A percentile compares a stretch with the other conserved stretches of the same genome.
Evolutionary conservation across 1,140 invertebrate species (phyloP).

Genomic region (Chironomus tepperi): DNA sequence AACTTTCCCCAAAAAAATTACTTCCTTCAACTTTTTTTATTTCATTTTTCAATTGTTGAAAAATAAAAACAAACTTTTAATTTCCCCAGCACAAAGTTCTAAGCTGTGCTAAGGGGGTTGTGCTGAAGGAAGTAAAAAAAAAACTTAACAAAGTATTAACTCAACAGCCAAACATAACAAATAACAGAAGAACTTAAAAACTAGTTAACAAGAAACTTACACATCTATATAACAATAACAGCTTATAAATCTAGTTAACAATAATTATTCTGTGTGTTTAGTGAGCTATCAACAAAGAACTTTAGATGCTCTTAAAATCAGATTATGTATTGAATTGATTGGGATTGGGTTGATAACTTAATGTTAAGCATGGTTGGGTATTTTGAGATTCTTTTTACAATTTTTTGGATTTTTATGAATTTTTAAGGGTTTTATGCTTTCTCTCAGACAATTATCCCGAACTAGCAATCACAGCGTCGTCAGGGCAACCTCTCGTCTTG

Average conservation of each 20-base stretch:
- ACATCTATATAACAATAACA: conserved; percentile 2
- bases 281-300: neutral
- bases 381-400: too few relatives aligned
- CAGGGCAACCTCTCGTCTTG: too few relatives aligned
- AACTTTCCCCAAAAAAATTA: neutral
- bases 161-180: neutral
- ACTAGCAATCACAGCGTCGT: too few relatives aligned
- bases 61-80: neutral
- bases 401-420: too few relatives aligned
- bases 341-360: too few relatives aligned
- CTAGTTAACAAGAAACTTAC: neutral
- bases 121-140: neutral
- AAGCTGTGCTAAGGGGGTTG: neutral
- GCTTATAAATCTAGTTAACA: conserved; percentile 2
- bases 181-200: neutral
- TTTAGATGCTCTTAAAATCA: too few relatives aligned
- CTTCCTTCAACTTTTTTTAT: neutral
- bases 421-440: too few relatives aligned
- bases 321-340: too few relatives aligned
- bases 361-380: too few relatives aligned
- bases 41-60: neutral
- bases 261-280: neutral
- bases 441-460: too few relatives aligned
- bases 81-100: neutral
- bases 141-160: conserved; percentile 14